Percentiles rank a stretch among this genome's conserved stretches.
Conservation (phyloP, 2,797 vertebrate genomes). For the Avahi laniger region DNA sequence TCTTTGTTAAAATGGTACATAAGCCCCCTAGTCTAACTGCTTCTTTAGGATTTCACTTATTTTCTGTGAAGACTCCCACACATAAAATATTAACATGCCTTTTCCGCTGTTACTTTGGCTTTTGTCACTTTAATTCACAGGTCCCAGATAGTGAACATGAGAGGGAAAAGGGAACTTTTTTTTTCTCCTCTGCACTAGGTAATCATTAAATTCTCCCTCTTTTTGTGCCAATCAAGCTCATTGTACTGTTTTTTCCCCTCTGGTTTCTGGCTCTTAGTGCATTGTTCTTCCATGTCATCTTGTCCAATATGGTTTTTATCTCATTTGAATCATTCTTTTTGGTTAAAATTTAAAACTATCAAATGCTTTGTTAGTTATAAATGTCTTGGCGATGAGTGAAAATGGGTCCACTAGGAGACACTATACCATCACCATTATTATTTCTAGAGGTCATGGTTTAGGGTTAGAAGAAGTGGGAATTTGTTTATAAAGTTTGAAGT, state of each 20-base stretch:
- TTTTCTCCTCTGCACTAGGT: not conserved
- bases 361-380: not conserved
- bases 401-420: not conserved
- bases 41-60: conserved; percentile 12
- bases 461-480: not conserved
- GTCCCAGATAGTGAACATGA: not conserved
- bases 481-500: not conserved
- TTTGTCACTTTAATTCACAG: not conserved
- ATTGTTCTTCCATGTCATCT: not conserved
- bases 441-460: not conserved
- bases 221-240: not conserved
- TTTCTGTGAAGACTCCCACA: not conserved
- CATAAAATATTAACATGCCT: not conserved
- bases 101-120: not conserved
- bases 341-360: conserved; percentile 8
- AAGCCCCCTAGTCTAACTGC: not conserved
- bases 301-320: not conserved
- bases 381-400: not conserved
- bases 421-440: not conserved
- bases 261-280: not conserved
- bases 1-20: not conserved
- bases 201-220: not conserved
- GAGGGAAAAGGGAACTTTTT: not conserved
- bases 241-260: not conserved
- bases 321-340: not conserved